Base-by-base conservation (phyloP, 2,797 vertebrate species). In the Gymnoscopelus braueri region DNA sequence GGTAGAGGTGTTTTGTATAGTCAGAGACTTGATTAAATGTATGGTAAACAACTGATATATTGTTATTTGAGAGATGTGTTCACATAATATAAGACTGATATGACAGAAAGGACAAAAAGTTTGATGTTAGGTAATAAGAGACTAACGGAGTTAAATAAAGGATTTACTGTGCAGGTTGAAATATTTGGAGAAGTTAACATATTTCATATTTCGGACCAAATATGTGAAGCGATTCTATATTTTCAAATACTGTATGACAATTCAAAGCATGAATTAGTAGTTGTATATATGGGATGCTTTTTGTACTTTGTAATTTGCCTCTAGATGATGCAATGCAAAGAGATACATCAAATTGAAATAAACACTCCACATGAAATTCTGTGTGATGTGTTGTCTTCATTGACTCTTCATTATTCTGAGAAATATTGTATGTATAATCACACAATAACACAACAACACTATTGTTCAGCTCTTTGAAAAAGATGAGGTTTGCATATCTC, bases 1-100 rank as follows among this genome's bases (percentile, higher is more conserved):
- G 47, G n/a, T n/a, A n/a, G n/a, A n/a, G 35, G 14, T 77, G 71
- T 78, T 88, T 84, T 80, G 32, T 72, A 79, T 60, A 79, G 53
- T 60, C 13, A 67, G 74, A 80, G 73, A 81, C 83, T 80, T 52
- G 69, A 65, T 61, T 65, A 59, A 59, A 62, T 62, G 52, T 69
- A 53, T 55, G 78, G 14, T 50, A 73, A 71, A 73, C 55, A 60
- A 23, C 44, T 54, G 8, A 8, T 55, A 3, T 32, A 8, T 52
- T 57, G 23, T 39, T 53, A 53, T 48, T 5, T 60, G 13, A 71
- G 67, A 71, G 57, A 8, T 48, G 39, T 44, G 39, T 44, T 44
- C 7, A 10, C 39, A 44, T 44, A 44, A 10, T 14, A 10, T 14
- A 29, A 26, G 3, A 23, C 54, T 56, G 54, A 56, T 8, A 11